Percentiles rank a stretch among this genome's conserved stretches.
Conservation (phyloP, 2,888 invertebrate genomes). For the Meiosimyza decipiens region DNA sequence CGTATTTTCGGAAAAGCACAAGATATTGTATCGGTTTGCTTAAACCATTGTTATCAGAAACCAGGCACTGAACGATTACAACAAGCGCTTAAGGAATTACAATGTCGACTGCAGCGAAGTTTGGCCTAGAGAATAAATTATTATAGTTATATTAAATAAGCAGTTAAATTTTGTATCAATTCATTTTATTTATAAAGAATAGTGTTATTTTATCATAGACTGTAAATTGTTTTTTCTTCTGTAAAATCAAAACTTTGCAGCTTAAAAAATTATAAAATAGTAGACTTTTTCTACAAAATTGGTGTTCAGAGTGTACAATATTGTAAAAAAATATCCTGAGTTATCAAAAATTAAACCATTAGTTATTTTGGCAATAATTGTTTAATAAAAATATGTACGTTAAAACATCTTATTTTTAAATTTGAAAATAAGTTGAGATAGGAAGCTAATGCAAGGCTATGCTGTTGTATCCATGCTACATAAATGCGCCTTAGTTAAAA, state of each 20-base stretch:
- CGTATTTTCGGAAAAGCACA: constrained; percentile 77
- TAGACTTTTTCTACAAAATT: constrained; percentile 7
- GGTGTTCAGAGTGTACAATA: constrained; percentile 5
- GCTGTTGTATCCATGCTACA: constrained; percentile 52
- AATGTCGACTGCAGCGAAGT: constrained; percentile 61
- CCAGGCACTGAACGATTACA: constrained; percentile 75
- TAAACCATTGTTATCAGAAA: constrained; percentile 81
- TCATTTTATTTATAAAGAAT: constrained; percentile 20
- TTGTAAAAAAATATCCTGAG: neutral
- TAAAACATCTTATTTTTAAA: neutral
- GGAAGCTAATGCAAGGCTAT: neutral
- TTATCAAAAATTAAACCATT: constrained; percentile 8
- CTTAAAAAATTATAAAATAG: neutral
- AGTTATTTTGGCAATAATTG: constrained; percentile 16
- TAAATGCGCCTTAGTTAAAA: constrained; percentile 71
- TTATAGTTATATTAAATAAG: constrained; percentile 38
- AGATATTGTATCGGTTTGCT: constrained; percentile 79
- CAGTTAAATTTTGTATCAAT: constrained; percentile 29
- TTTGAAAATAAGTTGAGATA: no score
- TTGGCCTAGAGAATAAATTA: constrained; percentile 40
- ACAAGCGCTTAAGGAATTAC: constrained; percentile 67
- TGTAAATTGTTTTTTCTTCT: constrained; percentile 9
- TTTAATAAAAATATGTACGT: neutral
- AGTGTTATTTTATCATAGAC: constrained; percentile 13
- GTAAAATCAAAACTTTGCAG: neutral